phyloP scores from a whole-genome alignment of 2,888 invertebrate genomes.

The Troides oblongomaculatus region DNA sequence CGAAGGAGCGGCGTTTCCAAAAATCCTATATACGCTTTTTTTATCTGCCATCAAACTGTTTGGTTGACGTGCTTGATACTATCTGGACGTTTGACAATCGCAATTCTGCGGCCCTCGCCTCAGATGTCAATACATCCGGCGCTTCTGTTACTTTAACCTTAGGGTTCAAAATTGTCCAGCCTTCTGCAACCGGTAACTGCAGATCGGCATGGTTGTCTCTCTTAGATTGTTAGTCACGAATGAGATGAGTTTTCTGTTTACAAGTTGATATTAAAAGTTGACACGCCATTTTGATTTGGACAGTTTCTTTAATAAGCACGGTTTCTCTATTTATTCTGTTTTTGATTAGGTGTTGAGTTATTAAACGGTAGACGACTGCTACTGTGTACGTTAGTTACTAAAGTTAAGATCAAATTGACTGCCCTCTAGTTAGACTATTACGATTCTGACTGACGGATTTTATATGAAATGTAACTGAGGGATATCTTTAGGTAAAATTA shows the following conservation, averaged over 20 bases:
- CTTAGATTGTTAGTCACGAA: constrained; percentile 67
- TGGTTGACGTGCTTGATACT: constrained; percentile 66
- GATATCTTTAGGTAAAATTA: too few species aligned
- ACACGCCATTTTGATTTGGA: constrained; percentile 60
- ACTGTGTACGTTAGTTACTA: too few species aligned
- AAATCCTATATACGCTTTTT: constrained; percentile 60
- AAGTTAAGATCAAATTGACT: too few species aligned
- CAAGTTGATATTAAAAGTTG: constrained; percentile 66
- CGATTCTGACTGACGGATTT: too few species aligned
- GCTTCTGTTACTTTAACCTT: background rate
- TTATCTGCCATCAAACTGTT: constrained; percentile 67
- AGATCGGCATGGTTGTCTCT: constrained; percentile 41
- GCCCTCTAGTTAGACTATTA: too few species aligned
- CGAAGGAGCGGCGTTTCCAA: constrained; percentile 69
- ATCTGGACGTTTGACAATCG: constrained; percentile 54
- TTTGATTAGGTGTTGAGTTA: too few species aligned
- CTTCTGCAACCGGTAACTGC: background rate
- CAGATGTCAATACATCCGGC: constrained; percentile 1
- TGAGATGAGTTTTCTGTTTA: constrained; percentile 61
- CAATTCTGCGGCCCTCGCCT: constrained; percentile 24
- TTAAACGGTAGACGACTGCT: too few species aligned
- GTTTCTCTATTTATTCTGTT: too few species aligned
- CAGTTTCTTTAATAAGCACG: constrained; percentile 36
- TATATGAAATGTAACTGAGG: too few species aligned
- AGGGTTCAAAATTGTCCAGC: constrained; percentile 27